phyloP scores from a whole-genome alignment of 1,140 invertebrate species.

The Dendroctonus ponderosae region DNA sequence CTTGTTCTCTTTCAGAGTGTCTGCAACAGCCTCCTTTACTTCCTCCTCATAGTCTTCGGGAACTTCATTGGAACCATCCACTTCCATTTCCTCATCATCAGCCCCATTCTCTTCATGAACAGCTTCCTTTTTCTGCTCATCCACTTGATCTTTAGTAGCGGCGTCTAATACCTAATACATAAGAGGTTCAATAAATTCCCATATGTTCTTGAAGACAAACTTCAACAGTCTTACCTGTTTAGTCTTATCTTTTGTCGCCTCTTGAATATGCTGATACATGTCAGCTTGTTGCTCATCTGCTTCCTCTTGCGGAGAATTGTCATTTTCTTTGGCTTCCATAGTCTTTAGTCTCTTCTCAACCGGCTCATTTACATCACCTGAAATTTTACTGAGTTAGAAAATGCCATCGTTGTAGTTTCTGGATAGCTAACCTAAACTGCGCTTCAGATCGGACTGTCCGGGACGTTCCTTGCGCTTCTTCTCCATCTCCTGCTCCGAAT shows the following conservation, averaged over 20 bases:
- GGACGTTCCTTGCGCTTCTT: constrained; percentile 52
- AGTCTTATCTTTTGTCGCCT: constrained; percentile 60
- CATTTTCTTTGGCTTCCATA: constrained; percentile 50
- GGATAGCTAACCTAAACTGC: constrained; percentile 46
- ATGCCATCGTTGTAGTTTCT: constrained; percentile 2
- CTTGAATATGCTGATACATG: constrained; percentile 82
- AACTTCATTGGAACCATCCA: constrained; percentile 26
- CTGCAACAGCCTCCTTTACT: too few species aligned
- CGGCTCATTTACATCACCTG: constrained; percentile 50
- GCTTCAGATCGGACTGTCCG: constrained; percentile 53
- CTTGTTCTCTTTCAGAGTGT: constrained; percentile 41
- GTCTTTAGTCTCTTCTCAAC: constrained; percentile 58
- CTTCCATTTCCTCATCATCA: constrained; percentile 48
- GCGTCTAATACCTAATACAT: constrained; percentile 60
- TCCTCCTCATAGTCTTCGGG: constrained; percentile 2
- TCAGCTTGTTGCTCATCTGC: constrained; percentile 59
- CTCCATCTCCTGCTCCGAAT: constrained; percentile 43
- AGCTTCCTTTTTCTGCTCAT: constrained; percentile 71
- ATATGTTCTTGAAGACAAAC: background rate
- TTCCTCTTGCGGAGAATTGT: constrained; percentile 53
- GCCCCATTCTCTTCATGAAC: constrained; percentile 63
- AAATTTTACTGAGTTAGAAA: background rate
- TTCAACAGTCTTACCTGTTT: constrained; percentile 26
- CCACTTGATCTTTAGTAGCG: constrained; percentile 80
- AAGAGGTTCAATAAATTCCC: constrained; percentile 2